Evolutionary conservation across 2,888 invertebrate species (phyloP).

Genomic region (Dasypolia templi): DNA sequence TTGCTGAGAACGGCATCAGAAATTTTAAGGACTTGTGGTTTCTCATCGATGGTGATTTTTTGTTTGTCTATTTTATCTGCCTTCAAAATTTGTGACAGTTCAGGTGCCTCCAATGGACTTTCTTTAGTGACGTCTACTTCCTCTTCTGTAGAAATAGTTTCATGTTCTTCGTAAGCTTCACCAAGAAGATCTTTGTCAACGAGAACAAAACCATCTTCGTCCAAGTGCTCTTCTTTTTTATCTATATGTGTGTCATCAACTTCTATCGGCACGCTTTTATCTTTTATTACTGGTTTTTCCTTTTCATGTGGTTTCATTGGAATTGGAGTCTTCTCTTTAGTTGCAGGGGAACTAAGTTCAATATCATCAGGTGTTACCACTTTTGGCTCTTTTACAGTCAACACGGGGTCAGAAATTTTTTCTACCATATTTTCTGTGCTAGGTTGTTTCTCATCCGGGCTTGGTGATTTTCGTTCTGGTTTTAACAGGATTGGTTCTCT

Average conservation of each 20-base stretch:
- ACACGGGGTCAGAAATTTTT: neutral
- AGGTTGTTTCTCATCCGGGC: neutral
- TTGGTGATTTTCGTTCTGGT: neutral
- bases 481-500: conserved; percentile 24
- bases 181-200: conserved; percentile 80
- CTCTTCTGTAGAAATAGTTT: conserved; percentile 34
- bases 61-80: conserved; percentile 81
- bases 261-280: conserved; percentile 34
- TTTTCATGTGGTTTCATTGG: conserved; percentile 22
- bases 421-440: neutral
- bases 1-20: conserved; percentile 63
- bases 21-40: conserved; percentile 37
- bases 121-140: conserved; percentile 16
- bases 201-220: conserved; percentile 54
- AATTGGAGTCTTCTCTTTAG: conserved; percentile 27
- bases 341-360: neutral
- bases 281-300: conserved; percentile 14
- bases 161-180: conserved; percentile 73
- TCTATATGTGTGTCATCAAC: conserved; percentile 24
- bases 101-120: conserved; percentile 9
- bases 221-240: conserved; percentile 37
- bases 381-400: neutral
- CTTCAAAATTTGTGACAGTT: conserved; percentile 60
- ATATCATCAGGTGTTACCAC: conserved; percentile 8
- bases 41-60: conserved; percentile 71